Percentiles rank a stretch among this genome's conserved stretches.
phyloP scores from a whole-genome alignment of 2,113 vertebrate species.

The Poecile atricapillus region DNA sequence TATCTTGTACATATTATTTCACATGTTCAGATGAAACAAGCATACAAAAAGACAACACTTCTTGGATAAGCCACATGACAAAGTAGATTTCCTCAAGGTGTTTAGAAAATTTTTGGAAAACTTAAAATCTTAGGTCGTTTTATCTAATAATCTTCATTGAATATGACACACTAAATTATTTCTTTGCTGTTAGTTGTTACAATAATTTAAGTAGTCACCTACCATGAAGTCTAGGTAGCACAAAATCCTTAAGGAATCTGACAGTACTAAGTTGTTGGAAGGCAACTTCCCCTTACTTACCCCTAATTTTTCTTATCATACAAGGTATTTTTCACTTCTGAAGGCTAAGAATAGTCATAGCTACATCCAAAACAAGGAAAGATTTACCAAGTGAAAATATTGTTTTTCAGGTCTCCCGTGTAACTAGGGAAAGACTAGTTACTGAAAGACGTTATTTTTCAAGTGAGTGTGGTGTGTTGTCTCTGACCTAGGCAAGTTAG shows the following conservation, averaged over 20 bases:
- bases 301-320: not conserved
- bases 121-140: not conserved
- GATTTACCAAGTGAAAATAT: not conserved
- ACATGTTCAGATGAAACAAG: not conserved
- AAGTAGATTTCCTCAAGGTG: not conserved
- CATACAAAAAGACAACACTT: not conserved
- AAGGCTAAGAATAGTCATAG: not conserved
- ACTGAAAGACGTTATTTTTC: not conserved
- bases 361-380: not conserved
- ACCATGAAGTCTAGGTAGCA: not conserved
- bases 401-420: no score
- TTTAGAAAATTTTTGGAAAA: not conserved
- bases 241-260: not conserved
- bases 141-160: not conserved
- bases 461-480: not conserved
- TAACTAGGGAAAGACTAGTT: no score
- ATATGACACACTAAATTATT: not conserved
- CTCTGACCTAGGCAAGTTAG: not conserved
- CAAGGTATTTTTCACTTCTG: fast-evolving
- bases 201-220: not conserved
- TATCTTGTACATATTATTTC: not conserved
- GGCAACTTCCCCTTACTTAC: not conserved
- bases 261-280: not conserved
- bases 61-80: not conserved
- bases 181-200: not conserved